Base-by-base conservation (phyloP, 2,113 vertebrate genomes). In the Apeltes quadracus region DNA sequence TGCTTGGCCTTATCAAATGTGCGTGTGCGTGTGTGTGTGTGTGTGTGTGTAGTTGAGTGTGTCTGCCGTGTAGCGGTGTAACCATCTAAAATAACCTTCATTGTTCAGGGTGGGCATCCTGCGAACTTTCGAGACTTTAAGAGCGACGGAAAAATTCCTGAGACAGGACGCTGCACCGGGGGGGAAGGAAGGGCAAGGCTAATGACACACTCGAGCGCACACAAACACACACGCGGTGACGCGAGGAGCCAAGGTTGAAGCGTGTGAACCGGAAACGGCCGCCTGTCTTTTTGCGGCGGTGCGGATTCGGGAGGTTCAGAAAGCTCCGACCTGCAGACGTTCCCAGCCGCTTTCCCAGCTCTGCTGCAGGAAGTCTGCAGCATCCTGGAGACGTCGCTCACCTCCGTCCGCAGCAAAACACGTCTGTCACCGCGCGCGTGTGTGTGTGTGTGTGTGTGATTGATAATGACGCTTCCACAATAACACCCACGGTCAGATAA, bases 191-290 rank as follows among this genome's bases (percentile, higher is more conserved):
- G 81, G 86, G 82, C 78, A 87, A 68, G 67, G 39, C 76, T 75
- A 15, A 15, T 46, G 61, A 85, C 63, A 59, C 36, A 14, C 50
- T 22, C 59, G 55, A 66, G 66, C 57, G 79, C 70, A 55, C 62
- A 75, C 43, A 87, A 62, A 78, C 72, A 82, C 71, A 65, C 62
- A 54, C 34, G 14, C 43, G 38, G 12, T 74, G 55, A 75, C 59
- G 63, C 34, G 38, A 41, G 58, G 55, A 69, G 68, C 50, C 68
- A 32, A 32, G 51, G 73, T 69, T 70, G 54, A 87, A 82, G 86
- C 82, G 82, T 91, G 91, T 91, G 91, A 91, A 90, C 88, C 72
- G 89, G 91, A 90, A 89, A 89, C 36, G 58, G 76, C 58, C 15
- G 73, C 78, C 80, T 80, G 84, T 89, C 74, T 72, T 88, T n/a